These are phyloP conservation scores for Bryconaethiops microstoma DNA, from an alignment of 2,797 vertebrate species.

Conservation along the genomic window DNA sequence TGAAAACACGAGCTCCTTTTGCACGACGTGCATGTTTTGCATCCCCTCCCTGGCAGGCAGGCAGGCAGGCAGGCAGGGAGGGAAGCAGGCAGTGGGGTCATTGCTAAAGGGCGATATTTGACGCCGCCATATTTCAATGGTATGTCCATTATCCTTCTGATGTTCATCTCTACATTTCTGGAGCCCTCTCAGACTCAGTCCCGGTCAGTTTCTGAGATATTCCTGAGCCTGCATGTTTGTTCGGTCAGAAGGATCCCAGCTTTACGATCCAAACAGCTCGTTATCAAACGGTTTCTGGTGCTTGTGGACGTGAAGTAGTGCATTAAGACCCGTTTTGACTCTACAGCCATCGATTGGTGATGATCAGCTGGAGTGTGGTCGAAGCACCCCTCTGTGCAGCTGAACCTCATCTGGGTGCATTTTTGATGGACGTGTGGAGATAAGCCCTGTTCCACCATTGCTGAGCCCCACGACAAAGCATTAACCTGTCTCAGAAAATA, in stretches of 20 bases:
- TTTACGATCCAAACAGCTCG: not conserved
- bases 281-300: not conserved
- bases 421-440: not conserved
- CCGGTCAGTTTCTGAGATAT: no score
- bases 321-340: not conserved
- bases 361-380: not conserved
- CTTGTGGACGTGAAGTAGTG: not conserved
- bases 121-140: constrained; percentile 64
- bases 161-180: not conserved
- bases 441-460: not conserved
- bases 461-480: not conserved
- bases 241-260: no score
- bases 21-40: not conserved
- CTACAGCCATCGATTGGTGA: not conserved
- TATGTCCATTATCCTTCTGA: constrained; percentile 38
- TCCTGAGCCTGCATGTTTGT: not conserved
- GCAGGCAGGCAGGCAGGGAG: no score
- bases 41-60: not conserved
- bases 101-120: constrained; percentile 59
- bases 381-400: not conserved
- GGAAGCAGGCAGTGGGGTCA: constrained; percentile 40
- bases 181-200: no score
- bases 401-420: constrained; percentile 9
- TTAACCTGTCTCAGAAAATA: not conserved
- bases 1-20: no score